phyloP scores from a whole-genome alignment of 1,140 invertebrate genomes.

The Polyergus mexicanus region DNA sequence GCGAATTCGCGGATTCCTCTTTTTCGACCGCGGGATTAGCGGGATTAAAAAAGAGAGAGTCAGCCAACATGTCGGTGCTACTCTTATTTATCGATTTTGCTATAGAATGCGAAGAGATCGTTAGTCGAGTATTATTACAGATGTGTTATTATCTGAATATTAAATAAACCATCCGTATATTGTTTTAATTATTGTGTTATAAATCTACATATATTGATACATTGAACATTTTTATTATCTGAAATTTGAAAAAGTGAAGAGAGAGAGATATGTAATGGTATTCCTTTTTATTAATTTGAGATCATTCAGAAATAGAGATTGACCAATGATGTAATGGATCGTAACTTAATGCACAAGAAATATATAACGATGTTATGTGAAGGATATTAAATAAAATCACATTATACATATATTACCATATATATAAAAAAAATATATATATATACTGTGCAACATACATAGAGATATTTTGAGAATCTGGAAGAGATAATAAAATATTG shows the following conservation, averaged over 20 bases:
- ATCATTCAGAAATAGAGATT: background rate
- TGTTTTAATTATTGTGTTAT: background rate
- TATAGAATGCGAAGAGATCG: conserved; percentile 1
- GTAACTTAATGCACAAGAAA: conserved; percentile 21
- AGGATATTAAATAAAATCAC: background rate
- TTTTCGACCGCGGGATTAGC: conserved; percentile 52
- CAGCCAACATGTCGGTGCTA: conserved; percentile 4
- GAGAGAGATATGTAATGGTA: background rate
- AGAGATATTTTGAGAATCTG: background rate
- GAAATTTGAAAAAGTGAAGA: background rate
- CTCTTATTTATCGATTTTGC: conserved; percentile 43
- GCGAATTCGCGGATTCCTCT: conserved; percentile 51
- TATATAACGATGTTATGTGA: conserved; percentile 22
- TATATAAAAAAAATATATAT: no score
- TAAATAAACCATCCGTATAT: background rate
- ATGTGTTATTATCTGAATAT: background rate
- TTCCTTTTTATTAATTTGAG: background rate
- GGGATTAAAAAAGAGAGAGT: conserved; percentile 55
- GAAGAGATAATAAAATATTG: conserved; percentile 44
- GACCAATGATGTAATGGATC: conserved; percentile 9
- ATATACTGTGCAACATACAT: background rate
- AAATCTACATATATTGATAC: background rate
- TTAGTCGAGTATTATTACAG: background rate
- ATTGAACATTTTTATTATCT: background rate
- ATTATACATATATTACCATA: no score